Evolutionary conservation across 2,113 vertebrate genomes (phyloP), one percentile per base, ranked within the genome.

Genomic region (Emberiza fucata): DNA sequence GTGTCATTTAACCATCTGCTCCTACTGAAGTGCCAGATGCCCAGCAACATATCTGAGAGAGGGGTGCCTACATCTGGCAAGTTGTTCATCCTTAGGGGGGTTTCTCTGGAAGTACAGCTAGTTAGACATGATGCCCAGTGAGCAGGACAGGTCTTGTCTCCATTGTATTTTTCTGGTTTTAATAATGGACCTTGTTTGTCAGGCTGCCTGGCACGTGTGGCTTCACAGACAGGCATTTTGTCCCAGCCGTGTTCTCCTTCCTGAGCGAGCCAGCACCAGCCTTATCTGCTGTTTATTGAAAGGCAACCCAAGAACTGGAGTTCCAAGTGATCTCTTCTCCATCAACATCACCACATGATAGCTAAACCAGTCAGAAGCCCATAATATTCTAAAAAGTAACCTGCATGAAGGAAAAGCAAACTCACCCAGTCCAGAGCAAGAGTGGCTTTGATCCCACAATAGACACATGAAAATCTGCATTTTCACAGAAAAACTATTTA

Each of bases 201-300:
- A 88, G 42, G 79, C 48, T 71, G 24, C 33, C 56, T 54, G 77
- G 27, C 28, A 23, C 0, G 0, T 20, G 42, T 6, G 6, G 6
- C 35, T 6, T 1, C 29, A 23, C 39, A 59, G 47, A 21, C 31
- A 51, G 56, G 42, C 22, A 39, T 81, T 82, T 71, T 44, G 22
- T 8, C 19, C 35, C 22, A 12, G 25, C n/a, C 45, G 6, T 13
- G 5, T 35, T 75, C 63, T 76, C 48, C 35, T 69, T 65, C 47
- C n/a, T 31, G 40, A 39, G 29, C 6, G 6, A 66, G 27, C 23
- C 61, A 80, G 53, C 29, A 53, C 12, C n/a, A 64, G n/a, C 9
- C 3, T 57, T 29, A 20, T 5, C 4, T 33, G 56, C 12, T 73
- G 11, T 9, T 75, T 68, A 28, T 9, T 68, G 48, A 65, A 81